Evolutionary conservation across 2,113 vertebrate genomes (phyloP), one percentile per base, ranked within the genome.

Genomic region (Leucopternis melanops): DNA sequence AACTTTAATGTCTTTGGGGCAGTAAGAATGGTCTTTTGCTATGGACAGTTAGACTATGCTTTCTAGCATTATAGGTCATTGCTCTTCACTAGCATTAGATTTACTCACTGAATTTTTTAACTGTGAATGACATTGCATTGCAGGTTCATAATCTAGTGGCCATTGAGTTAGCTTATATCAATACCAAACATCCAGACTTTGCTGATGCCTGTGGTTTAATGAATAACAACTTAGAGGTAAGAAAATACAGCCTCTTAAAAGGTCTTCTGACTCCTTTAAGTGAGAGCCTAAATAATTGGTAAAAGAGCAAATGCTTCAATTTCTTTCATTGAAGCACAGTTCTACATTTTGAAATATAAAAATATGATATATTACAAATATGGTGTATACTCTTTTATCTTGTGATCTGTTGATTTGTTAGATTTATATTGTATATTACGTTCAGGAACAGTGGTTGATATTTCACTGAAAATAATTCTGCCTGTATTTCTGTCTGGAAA

Each of bases 101-200:
- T 45, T 61, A 11, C 58, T 58, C 13, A 22, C 52, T 44, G 62
- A 27, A 36, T 57, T 78, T 92, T 52, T 86, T 17, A 84, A 40
- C 50, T 81, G 25, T 50, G 34, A 71, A 61, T 92, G 44, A 29
- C 52, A 38, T 85, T 94, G 44, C 36, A 14, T 87, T 95, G 62
- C 94, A 99, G 99, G 99, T 99, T 81, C 99, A 99, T 97, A 99
- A 99, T 94, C 97, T 99, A 94, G 99, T 99, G 85, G 99, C 99
- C 42, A 99, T 99, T 83, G 99, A 99, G 94, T 95, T 99, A 94
- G 99, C 99, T 20, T 99, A 99, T 77, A 99, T 99, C 98, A 99
- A 99, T 97, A 99, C 99, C 74, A 99, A 99, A 86, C 99, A 99
- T 94, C 99, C 99, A 3, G 99, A 99, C 97, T 99, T 99, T n/a